Conservation (phyloP, 2,113 vertebrate genomes). For the Hypocryptadius cinnamomeus region DNA sequence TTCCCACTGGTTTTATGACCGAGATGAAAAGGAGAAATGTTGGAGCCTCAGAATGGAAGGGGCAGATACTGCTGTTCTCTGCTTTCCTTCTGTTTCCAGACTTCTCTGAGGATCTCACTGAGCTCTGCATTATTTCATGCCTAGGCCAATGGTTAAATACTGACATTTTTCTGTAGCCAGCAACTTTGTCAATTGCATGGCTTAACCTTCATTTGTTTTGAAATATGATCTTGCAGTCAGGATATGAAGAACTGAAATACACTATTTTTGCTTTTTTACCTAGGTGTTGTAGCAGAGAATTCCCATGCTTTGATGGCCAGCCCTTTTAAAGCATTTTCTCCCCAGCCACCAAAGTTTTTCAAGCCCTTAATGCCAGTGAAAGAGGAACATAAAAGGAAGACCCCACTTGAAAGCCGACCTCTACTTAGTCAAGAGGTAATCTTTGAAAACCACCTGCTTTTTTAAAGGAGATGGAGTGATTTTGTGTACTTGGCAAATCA, state of each 20-base stretch:
- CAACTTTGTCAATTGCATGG: neutral
- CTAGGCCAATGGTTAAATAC: neutral
- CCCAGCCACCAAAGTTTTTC: conserved; percentile 94
- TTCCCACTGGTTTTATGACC: neutral
- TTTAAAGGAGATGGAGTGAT: neutral
- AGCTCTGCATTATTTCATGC: neutral
- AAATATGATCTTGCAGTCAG: neutral
- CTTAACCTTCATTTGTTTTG: neutral
- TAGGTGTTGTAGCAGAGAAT: conserved; percentile 75
- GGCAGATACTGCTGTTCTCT: neutral
- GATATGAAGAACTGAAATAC: neutral
- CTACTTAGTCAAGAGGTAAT: conserved; percentile 91
- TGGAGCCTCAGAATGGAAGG: neutral
- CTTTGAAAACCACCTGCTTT: neutral
- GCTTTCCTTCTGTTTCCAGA: neutral
- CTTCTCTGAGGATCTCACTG: neutral
- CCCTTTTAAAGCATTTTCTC: conserved; percentile 91
- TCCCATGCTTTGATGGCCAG: conserved; percentile 81
- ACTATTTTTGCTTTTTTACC: neutral
- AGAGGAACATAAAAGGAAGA: conserved; percentile 87
- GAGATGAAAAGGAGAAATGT: neutral
- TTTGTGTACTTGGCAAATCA: neutral
- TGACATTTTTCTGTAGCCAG: neutral
- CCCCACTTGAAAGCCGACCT: conserved; percentile 82
- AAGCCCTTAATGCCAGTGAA: conserved; percentile 92